phyloP scores from a whole-genome alignment of 2,888 invertebrate species.

The Monochamus alternatus region DNA sequence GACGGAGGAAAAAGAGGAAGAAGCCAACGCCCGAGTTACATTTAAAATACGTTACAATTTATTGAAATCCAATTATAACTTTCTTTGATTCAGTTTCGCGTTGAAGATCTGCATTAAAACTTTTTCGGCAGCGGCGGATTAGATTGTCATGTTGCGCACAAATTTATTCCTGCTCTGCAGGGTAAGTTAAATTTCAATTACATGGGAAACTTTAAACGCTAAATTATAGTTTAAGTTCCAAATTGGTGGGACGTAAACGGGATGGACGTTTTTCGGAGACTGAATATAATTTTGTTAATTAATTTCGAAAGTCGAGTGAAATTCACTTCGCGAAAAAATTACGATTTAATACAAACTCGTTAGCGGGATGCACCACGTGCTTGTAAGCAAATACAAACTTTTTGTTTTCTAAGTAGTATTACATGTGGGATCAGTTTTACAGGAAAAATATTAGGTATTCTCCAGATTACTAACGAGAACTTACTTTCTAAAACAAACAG shows the following conservation, averaged over 20 bases:
- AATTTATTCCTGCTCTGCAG: conserved; percentile 26
- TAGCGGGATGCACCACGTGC: no score
- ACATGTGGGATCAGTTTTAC: no score
- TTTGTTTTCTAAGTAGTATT: no score
- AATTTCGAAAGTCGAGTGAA: not conserved
- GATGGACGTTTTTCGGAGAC: conserved; percentile 2
- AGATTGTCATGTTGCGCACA: conserved; percentile 29
- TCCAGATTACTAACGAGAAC: no score
- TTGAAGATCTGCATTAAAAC: conserved; percentile 31
- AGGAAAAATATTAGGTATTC: no score
- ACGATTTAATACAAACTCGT: no score
- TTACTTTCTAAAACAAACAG: no score
- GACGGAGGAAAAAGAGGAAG: no score
- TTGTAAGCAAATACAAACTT: no score
- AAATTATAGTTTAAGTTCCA: conserved; percentile 22
- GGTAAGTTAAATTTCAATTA: conserved; percentile 23
- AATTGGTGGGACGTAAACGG: conserved; percentile 1
- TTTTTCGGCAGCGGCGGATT: conserved; percentile 27
- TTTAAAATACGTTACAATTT: conserved; percentile 34
- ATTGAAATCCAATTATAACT: conserved; percentile 37
- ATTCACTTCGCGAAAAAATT: not conserved
- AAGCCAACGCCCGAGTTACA: conserved; percentile 3
- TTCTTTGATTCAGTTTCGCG: conserved; percentile 13
- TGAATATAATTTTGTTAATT: conserved; percentile 3
- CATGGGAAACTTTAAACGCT: conserved; percentile 14